phyloP scores from a whole-genome alignment of 2,797 vertebrate genomes.

The Sylvilagus floridanus region DNA sequence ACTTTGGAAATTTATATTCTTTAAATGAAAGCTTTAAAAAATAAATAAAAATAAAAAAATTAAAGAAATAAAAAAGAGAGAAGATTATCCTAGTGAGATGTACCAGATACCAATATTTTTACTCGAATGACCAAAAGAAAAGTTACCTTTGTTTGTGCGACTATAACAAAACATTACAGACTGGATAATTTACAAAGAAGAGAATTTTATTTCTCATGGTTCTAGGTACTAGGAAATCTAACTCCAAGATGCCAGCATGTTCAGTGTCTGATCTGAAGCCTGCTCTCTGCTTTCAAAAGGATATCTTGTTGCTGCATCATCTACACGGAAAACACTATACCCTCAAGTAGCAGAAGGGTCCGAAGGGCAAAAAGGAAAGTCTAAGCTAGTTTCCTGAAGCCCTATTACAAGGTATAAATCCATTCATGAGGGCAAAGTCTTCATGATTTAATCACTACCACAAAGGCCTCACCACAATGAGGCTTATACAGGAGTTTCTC shows the following conservation, averaged over 20 bases:
- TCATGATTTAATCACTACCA: background rate
- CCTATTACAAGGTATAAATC: background rate
- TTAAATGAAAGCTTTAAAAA: too few relatives aligned
- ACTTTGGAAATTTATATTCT: too few relatives aligned
- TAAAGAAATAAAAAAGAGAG: background rate
- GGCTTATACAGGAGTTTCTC: background rate
- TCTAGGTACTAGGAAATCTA: background rate
- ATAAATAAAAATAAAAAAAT: too few relatives aligned
- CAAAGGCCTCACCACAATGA: background rate
- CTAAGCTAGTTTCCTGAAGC: background rate
- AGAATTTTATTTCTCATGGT: background rate
- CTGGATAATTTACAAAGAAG: background rate
- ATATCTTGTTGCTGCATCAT: background rate
- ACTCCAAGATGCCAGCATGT: background rate
- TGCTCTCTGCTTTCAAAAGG: background rate
- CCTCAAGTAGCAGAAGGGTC: background rate
- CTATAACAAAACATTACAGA: background rate
- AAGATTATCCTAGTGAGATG: background rate
- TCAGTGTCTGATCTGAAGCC: background rate
- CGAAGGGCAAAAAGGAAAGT: background rate
- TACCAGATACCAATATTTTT: slow-evolving; percentile 3
- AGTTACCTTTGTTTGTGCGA: background rate
- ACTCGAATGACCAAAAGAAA: background rate
- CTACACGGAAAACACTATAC: background rate
- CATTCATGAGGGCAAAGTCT: background rate